Percentiles rank a stretch among this genome's conserved stretches.
phyloP scores from a whole-genome alignment of 2,797 vertebrate genomes.

The Etheostoma nigrum region DNA sequence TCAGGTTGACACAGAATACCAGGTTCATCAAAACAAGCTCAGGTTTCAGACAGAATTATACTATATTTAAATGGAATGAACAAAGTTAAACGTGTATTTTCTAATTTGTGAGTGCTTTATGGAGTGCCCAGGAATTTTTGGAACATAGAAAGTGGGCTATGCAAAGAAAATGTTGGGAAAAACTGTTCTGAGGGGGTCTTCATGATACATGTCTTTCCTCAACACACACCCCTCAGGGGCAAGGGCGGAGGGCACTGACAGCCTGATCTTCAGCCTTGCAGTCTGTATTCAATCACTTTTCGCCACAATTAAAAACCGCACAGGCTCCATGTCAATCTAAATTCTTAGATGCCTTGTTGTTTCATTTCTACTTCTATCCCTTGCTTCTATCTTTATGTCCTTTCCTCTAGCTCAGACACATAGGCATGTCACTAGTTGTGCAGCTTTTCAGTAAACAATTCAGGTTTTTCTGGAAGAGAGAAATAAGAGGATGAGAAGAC shows the following conservation, averaged over 20 bases:
- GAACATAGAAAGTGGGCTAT: background rate
- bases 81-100: background rate
- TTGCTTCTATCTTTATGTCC: slow-evolving; percentile 6
- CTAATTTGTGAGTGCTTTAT: background rate
- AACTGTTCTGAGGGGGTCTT: slow-evolving; percentile 17
- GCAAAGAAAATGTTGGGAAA: background rate
- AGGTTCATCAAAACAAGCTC: slow-evolving; percentile 8
- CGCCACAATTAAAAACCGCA: slow-evolving; percentile 25
- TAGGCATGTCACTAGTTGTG: slow-evolving; percentile 72
- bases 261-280: slow-evolving; percentile 55
- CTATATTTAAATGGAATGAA: background rate
- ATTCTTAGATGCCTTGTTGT: slow-evolving; percentile 12
- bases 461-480: slow-evolving; percentile 75
- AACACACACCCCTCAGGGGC: slow-evolving; percentile 14
- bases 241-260: slow-evolving; percentile 39
- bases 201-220: slow-evolving; percentile 39
- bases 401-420: slow-evolving; percentile 64
- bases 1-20: background rate
- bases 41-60: background rate
- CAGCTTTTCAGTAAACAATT: slow-evolving; percentile 82
- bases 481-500: slow-evolving; percentile 24
- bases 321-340: slow-evolving; percentile 47
- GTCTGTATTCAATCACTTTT: slow-evolving; percentile 60
- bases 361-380: background rate
- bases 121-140: background rate